A percentile compares a stretch with the other conserved stretches of the same genome.
These are phyloP conservation scores for Hydropotes inermis DNA, from an alignment of 2,113 vertebrate species.

Conservation along the genomic window DNA sequence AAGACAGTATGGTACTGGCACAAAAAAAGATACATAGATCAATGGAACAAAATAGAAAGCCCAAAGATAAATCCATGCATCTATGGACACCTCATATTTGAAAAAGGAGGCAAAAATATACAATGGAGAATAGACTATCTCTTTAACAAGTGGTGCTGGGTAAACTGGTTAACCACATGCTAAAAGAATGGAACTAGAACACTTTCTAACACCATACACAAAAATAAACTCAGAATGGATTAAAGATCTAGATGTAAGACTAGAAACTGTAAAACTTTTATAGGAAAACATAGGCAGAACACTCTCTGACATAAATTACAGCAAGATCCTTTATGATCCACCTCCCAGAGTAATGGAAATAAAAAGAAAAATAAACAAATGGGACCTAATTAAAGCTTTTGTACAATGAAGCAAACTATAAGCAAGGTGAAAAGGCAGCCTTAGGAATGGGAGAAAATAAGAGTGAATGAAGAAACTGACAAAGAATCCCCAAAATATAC, in stretches of 20 bases:
- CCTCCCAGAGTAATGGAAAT: neutral
- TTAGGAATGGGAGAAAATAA: neutral
- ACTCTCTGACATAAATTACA: neutral
- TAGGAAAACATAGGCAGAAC: neutral
- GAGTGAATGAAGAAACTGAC: neutral
- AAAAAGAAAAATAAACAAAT: neutral
- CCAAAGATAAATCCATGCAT: neutral
- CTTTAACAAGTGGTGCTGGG: neutral
- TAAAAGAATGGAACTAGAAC: neutral
- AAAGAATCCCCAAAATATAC: neutral
- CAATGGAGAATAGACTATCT: neutral
- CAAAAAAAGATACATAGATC: neutral
- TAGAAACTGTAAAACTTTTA: neutral
- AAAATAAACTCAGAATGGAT: neutral
- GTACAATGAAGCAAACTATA: neutral
- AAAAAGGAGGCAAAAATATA: neutral
- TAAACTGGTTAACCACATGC: neutral
- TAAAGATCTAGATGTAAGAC: neutral
- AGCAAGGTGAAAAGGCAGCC: neutral
- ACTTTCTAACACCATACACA: neutral
- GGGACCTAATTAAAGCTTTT: neutral
- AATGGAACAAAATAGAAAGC: neutral
- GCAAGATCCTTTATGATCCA: neutral
- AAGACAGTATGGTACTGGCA: neutral
- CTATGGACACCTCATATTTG: neutral